These are phyloP conservation scores for Tetramorium simillimum DNA, from an alignment of 1,140 invertebrate species.

Conservation along the genomic window DNA sequence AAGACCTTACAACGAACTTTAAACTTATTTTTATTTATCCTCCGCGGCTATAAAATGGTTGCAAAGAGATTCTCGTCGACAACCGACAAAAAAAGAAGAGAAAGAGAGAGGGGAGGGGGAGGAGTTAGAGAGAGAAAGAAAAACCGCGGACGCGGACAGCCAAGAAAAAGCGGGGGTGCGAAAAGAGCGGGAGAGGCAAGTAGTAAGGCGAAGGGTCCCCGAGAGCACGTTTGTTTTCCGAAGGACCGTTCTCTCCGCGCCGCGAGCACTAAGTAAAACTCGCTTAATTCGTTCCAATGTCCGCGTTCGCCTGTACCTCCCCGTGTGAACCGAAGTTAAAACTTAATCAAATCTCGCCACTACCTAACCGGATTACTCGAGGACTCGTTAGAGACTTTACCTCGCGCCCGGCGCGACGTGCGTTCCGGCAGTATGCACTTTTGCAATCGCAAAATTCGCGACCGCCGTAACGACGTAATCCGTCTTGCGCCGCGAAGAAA, in stretches of 20 bases:
- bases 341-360: slow-evolving; percentile 78
- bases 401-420: slow-evolving; percentile 12
- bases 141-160: not conserved
- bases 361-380: slow-evolving; percentile 59
- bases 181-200: slow-evolving; percentile 50
- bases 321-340: slow-evolving; percentile 73
- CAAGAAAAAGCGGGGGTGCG: not conserved
- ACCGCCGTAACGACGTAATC: slow-evolving; percentile 68
- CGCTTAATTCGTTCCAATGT: slow-evolving; percentile 78
- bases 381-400: slow-evolving; percentile 42
- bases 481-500: slow-evolving; percentile 65
- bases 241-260: slow-evolving; percentile 59
- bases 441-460: slow-evolving; percentile 46
- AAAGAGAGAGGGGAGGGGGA: not conserved
- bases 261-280: slow-evolving; percentile 74
- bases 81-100: slow-evolving; percentile 9
- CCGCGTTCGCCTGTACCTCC: slow-evolving; percentile 45
- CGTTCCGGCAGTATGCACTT: slow-evolving; percentile 34
- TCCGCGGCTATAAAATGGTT: slow-evolving; percentile 52
- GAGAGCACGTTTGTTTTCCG: slow-evolving; percentile 70
- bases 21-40: slow-evolving; percentile 60
- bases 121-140: not conserved
- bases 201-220: slow-evolving; percentile 66
- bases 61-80: slow-evolving; percentile 32
- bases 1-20: slow-evolving; percentile 43